A percentile compares a stretch with the other conserved stretches of the same genome.
Conservation (phyloP, 2,797 vertebrate species). For the Perodicticus potto region DNA sequence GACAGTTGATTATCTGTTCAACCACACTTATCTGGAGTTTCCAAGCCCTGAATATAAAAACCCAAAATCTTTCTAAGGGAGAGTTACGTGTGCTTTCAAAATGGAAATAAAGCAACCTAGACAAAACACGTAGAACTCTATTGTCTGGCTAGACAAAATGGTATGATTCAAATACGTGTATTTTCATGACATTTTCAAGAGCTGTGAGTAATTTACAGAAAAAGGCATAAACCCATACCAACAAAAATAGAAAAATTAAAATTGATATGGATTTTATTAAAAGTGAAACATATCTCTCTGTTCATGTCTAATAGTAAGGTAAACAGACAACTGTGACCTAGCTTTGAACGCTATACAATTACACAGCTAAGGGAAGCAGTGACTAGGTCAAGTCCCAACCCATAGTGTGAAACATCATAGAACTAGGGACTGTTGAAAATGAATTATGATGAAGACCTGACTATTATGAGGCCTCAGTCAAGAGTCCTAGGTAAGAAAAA, state of each 20-base stretch:
- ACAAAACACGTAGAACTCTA: conserved; percentile 17
- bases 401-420: conserved; percentile 25
- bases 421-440: neutral
- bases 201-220: neutral
- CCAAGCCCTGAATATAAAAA: conserved; percentile 12
- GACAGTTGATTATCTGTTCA: conserved; percentile 33
- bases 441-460: neutral
- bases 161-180: neutral
- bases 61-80: neutral
- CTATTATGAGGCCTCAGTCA: neutral
- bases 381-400: neutral
- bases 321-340: neutral
- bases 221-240: neutral
- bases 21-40: neutral
- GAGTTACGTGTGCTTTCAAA: neutral
- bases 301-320: neutral
- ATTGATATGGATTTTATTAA: neutral
- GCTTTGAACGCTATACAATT: neutral
- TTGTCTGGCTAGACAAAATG: neutral
- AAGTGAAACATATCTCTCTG: neutral
- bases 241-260: conserved; percentile 27
- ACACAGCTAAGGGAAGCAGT: neutral
- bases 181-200: conserved; percentile 3
- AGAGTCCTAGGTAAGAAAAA: neutral
- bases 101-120: conserved; percentile 21